phyloP scores from a whole-genome alignment of 30 jellyfish, hydroid and myxozoan genomes.

The Rhopilema esculentum region DNA sequence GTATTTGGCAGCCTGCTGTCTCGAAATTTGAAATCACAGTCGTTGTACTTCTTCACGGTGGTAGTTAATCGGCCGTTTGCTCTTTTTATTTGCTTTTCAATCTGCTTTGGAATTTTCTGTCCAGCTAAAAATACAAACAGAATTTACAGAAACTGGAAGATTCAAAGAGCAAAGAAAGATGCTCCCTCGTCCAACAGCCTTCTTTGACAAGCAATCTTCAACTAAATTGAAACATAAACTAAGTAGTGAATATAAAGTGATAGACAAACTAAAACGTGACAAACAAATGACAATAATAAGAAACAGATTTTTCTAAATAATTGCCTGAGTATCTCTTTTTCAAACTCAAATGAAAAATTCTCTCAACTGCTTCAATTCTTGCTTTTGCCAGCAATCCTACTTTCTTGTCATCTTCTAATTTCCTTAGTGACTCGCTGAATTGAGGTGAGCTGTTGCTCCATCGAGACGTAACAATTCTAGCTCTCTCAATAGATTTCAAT shows the following conservation, averaged over 20 bases:
- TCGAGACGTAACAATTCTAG: neutral
- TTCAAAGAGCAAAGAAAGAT: neutral
- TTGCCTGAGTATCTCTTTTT: constrained; percentile 36
- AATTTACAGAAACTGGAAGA: neutral
- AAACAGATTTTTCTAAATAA: neutral
- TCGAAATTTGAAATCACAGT: neutral
- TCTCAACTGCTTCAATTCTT: constrained; percentile 24
- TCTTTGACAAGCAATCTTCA: neutral
- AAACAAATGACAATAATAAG: neutral
- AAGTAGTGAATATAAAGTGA: neutral
- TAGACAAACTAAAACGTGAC: neutral
- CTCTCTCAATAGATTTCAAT: neutral
- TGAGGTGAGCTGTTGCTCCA: constrained; percentile 8
- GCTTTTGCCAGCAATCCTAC: constrained; percentile 27
- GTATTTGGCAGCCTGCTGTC: constrained; percentile 11
- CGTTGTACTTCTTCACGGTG: constrained; percentile 6
- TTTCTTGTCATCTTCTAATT: constrained; percentile 15
- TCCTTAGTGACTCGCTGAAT: neutral
- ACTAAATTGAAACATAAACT: neutral
- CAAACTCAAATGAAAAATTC: constrained; percentile 14
- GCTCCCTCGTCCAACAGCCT: neutral
- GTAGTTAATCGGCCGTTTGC: neutral
- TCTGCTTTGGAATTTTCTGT: constrained; percentile 32
- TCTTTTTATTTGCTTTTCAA: constrained; percentile 38
- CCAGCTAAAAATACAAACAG: constrained; percentile 22